Conservation (phyloP, 1,140 invertebrate genomes). For the Brachionus angularis region DNA sequence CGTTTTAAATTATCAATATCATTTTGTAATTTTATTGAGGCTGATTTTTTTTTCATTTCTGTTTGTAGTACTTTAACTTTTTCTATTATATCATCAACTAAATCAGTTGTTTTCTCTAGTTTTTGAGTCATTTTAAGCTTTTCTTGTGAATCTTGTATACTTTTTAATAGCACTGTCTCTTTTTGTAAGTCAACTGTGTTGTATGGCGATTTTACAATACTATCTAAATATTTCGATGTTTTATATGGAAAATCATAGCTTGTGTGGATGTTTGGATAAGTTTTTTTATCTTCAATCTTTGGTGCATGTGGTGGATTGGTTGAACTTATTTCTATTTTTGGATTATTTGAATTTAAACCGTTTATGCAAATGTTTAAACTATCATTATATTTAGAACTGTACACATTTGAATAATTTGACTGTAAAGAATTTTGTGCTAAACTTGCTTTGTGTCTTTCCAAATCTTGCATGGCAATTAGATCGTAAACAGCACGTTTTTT, state of each 20-base stretch:
- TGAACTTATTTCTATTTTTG: conserved; percentile 26
- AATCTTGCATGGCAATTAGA: conserved; percentile 13
- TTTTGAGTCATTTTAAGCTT: conserved; percentile 10
- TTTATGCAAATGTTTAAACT: conserved; percentile 11
- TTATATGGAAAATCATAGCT: conserved; percentile 7
- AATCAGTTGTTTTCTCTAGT: conserved; percentile 11
- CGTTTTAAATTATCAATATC: conserved; percentile 11
- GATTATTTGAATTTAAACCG: background rate
- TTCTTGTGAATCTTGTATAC: conserved; percentile 28
- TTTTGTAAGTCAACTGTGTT: background rate
- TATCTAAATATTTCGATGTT: conserved; percentile 1
- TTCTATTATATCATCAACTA: conserved; percentile 39
- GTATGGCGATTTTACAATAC: conserved; percentile 16
- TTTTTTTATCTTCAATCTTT: background rate
- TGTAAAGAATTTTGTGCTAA: background rate
- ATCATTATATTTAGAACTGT: conserved; percentile 20
- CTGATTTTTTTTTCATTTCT: conserved; percentile 41
- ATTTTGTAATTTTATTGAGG: background rate
- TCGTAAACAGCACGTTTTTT: conserved; percentile 6
- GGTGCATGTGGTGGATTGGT: background rate
- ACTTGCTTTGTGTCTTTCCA: conserved; percentile 17
- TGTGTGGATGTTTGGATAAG: background rate
- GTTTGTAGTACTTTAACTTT: conserved; percentile 31
- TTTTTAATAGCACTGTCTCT: conserved; percentile 5
- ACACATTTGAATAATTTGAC: conserved; percentile 1